These are phyloP conservation scores for Denticeps clupeoides DNA, from an alignment of 2,797 vertebrate species.

Conservation along the genomic window DNA sequence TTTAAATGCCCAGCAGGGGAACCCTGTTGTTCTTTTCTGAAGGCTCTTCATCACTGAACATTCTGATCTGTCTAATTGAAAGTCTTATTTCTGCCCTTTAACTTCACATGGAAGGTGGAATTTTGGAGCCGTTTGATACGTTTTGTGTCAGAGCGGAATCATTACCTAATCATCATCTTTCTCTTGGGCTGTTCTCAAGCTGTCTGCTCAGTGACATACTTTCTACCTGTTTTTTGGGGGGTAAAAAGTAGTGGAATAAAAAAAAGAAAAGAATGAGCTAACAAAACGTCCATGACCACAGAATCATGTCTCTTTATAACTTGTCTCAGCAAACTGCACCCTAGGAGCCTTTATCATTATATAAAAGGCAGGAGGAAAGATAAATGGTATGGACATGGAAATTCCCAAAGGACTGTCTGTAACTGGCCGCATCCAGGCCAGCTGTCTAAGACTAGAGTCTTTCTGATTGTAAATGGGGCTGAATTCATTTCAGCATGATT, in stretches of 20 bases:
- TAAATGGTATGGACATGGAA: conserved; percentile 8
- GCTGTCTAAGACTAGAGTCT: too few species aligned
- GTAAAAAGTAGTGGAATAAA: background rate
- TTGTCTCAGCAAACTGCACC: background rate
- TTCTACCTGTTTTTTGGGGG: background rate
- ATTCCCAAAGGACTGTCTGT: too few species aligned
- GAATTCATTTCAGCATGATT: too few species aligned
- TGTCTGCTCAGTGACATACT: conserved; percentile 27
- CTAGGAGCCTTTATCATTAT: background rate
- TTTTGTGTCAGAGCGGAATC: conserved; percentile 23
- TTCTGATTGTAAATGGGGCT: too few species aligned
- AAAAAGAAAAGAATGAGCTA: conserved; percentile 9
- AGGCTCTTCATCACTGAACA: conserved; percentile 24
- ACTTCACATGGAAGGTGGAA: conserved; percentile 16
- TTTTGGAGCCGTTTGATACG: conserved; percentile 28
- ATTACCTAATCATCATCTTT: conserved; percentile 42
- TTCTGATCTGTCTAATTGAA: conserved; percentile 5
- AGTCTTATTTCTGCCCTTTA: conserved; percentile 11
- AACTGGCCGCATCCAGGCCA: too few species aligned
- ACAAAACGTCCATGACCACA: background rate
- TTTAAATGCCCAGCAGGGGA: conserved; percentile 27
- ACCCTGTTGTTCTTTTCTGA: conserved; percentile 15
- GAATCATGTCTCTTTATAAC: background rate
- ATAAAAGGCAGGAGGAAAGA: background rate
- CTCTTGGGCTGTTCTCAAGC: conserved; percentile 23